phyloP scores from a whole-genome alignment of 1,140 invertebrate genomes.

The Micrasema minimum region DNA sequence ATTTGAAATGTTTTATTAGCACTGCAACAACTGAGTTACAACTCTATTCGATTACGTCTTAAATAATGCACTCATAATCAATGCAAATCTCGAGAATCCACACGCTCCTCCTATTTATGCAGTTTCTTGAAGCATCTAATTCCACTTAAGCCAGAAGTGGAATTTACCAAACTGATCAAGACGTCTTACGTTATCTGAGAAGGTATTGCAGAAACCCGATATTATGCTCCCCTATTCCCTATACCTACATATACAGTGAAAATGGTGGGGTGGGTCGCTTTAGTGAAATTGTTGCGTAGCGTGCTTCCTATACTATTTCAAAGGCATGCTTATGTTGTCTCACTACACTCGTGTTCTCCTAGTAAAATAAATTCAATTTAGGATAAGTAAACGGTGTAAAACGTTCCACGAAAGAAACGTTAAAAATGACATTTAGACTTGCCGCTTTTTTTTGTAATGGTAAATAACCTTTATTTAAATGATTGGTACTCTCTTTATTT shows the following conservation, averaged over 20 bases:
- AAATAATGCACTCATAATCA: conserved; percentile 14
- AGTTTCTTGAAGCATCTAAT: conserved; percentile 26
- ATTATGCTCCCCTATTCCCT: conserved; percentile 8
- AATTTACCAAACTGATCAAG: conserved; percentile 37
- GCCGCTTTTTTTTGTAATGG: too few species aligned
- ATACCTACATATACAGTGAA: neutral
- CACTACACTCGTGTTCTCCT: too few species aligned
- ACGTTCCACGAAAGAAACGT: too few species aligned
- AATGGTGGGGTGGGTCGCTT: conserved; percentile 16
- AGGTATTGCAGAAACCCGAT: conserved; percentile 38
- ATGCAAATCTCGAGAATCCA: conserved; percentile 15
- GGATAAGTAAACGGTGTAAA: too few species aligned
- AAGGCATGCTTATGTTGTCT: neutral
- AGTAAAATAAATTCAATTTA: too few species aligned
- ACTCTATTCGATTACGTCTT: too few species aligned
- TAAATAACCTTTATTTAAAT: too few species aligned
- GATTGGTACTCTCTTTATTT: neutral
- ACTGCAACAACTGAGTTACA: too few species aligned
- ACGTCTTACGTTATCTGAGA: conserved; percentile 31
- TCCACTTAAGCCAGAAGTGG: conserved; percentile 21
- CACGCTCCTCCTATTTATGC: conserved; percentile 1
- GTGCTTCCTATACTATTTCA: conserved; percentile 32
- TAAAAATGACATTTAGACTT: too few species aligned
- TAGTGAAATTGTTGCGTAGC: conserved; percentile 38
- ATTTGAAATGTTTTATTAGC: too few species aligned